Base-by-base conservation (phyloP, 2,113 vertebrate genomes). In the Sisor rabdophorus region DNA sequence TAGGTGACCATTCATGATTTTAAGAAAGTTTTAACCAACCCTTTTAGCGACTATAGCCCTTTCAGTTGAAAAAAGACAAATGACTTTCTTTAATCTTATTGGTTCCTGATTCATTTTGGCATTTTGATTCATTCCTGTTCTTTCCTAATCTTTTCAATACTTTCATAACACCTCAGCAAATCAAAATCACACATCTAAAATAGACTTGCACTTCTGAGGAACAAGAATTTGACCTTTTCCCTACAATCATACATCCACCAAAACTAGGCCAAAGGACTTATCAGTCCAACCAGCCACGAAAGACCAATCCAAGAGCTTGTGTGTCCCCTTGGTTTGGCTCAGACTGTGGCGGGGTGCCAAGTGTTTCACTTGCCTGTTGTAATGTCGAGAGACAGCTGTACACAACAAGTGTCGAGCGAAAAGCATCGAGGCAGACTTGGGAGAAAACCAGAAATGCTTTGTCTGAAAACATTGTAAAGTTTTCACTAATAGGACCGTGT, bases 301-400 rank as follows among this genome's bases (percentile, higher is more conserved):
- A 81, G 80, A 79, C 88, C 89, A 90, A 87, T 92, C 86, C 81
- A 52, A 84, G 79, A n/a, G 81, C 79, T 81, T 75, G 78, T 76
- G 80, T 79, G 82, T 81, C 77, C 80, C 83, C 75, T 73, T 48
- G 81, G 86, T 85, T 84, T 80, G 63, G 88, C 85, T 84, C 87
- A 79, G 86, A 60, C 67, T 0, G 73, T 89, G 88, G 84, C 85
- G 82, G 47, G 40, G 63, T 84, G 86, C 91, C 89, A 91, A 87
- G 87, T 77, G 87, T 89, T 86, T 84, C 83, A 79, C 83, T 85
- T 73, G 81, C 79, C 81, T 85, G 85, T 84, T 81, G 79, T 88
- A 86, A 84, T 82, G 81, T 85, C 79, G 20, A 40, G 24, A 70
- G 78, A 56, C 71, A 76, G 79, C 79, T 70, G 79, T 64, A 79